phyloP scores from a whole-genome alignment of 2,113 vertebrate genomes.

The Tragelaphus scriptus region DNA sequence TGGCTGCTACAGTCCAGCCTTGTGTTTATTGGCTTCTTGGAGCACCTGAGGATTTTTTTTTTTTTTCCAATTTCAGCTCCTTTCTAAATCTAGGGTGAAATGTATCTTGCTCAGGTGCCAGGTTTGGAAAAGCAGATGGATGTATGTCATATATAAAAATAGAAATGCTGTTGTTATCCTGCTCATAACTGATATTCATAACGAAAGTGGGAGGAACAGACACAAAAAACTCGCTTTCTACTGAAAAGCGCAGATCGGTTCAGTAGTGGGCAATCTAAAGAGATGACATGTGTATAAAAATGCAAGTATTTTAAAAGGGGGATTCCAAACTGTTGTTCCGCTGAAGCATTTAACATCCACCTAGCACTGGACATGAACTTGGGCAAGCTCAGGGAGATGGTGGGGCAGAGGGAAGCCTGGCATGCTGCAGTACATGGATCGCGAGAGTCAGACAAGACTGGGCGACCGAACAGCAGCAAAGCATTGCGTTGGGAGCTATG shows the following conservation, averaged over 20 bases:
- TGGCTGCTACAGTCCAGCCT: neutral
- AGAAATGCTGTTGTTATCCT: conserved; percentile 26
- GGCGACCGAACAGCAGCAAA: neutral
- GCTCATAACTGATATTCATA: conserved; percentile 28
- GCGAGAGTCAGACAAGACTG: neutral
- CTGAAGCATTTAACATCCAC: neutral
- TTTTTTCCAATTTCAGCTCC: neutral
- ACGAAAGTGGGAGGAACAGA: neutral
- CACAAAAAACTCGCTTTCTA: neutral
- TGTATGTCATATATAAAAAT: conserved; percentile 37
- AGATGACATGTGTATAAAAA: neutral
- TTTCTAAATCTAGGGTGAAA: conserved; percentile 34
- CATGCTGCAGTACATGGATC: rapidly evolving
- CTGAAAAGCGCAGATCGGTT: neutral
- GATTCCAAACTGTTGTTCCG: neutral
- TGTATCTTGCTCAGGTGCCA: conserved; percentile 38
- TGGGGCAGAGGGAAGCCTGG: neutral
- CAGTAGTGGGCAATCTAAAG: neutral
- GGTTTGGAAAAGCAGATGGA: conserved; percentile 26
- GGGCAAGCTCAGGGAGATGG: rapidly evolving
- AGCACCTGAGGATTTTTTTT: neutral
- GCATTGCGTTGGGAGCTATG: neutral
- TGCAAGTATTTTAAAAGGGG: neutral
- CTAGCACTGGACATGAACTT: neutral
- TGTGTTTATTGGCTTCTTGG: neutral